Conservation (phyloP, 1,140 invertebrate species). For the Matsumurasca onukii region DNA sequence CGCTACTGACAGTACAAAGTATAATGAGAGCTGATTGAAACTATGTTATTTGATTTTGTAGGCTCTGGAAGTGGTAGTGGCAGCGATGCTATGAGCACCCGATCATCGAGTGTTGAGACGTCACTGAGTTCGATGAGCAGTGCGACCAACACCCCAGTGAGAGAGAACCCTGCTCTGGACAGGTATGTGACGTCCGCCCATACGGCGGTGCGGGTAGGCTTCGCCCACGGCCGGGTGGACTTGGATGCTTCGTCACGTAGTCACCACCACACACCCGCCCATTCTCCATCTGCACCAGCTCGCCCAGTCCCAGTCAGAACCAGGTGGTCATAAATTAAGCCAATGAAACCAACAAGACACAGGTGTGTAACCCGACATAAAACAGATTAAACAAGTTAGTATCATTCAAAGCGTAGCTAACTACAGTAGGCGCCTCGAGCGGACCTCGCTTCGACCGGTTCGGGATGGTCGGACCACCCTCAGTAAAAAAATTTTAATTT, state of each 20-base stretch:
- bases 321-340: slow-evolving; percentile 69
- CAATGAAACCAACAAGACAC: slow-evolving; percentile 71
- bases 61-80: no score
- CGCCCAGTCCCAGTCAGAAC: slow-evolving; percentile 44
- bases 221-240: not conserved
- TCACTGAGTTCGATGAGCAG: not conserved
- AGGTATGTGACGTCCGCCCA: not conserved
- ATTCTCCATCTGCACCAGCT: slow-evolving; percentile 53
- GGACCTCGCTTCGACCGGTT: no score
- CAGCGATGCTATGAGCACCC: not conserved
- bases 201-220: not conserved
- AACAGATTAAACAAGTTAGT: no score
- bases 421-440: no score
- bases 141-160: slow-evolving; percentile 27
- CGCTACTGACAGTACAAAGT: no score
- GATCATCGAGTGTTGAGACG: not conserved
- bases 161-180: slow-evolving; percentile 32
- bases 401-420: no score
- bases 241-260: slow-evolving; percentile 63
- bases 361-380: no score
- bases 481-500: no score
- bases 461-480: no score
- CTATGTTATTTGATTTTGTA: no score
- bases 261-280: slow-evolving; percentile 72
- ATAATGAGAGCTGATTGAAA: no score